phyloP scores from a whole-genome alignment of 2,113 vertebrate genomes.

The Tachysurus fulvidraco region DNA sequence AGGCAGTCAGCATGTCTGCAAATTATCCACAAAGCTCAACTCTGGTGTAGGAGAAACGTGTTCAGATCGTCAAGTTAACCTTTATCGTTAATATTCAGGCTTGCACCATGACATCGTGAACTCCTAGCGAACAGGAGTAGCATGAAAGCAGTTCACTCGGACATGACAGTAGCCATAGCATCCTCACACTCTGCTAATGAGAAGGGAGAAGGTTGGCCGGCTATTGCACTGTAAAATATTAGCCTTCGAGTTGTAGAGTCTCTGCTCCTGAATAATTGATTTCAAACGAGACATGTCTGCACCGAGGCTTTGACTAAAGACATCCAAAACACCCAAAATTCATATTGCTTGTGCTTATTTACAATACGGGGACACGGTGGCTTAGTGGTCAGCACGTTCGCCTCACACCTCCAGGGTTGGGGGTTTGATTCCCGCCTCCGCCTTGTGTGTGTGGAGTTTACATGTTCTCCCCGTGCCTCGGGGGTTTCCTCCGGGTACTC shows the following conservation, averaged over 20 bases:
- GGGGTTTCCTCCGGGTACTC: no score
- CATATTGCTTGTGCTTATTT: not conserved
- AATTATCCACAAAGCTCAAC: not conserved
- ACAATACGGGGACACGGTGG: no score
- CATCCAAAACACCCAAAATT: not conserved
- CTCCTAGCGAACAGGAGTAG: not conserved
- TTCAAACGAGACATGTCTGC: not conserved
- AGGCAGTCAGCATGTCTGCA: no score
- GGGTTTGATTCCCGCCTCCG: no score
- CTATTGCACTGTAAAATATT: not conserved
- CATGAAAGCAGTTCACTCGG: not conserved
- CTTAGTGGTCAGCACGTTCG: no score
- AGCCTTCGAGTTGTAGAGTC: not conserved
- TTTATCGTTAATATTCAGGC: not conserved
- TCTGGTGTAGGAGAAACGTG: not conserved
- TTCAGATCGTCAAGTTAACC: not conserved
- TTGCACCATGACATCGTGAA: not conserved
- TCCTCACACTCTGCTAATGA: not conserved
- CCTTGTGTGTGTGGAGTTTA: no score
- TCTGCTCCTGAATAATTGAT: not conserved
- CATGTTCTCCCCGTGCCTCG: no score
- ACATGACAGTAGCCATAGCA: not conserved
- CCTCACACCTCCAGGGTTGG: no score
- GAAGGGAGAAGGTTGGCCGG: not conserved
- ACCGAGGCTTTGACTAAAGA: not conserved